These are phyloP conservation scores for Thunnus maccoyii DNA, from an alignment of 2,113 vertebrate genomes.

Conservation along the genomic window DNA sequence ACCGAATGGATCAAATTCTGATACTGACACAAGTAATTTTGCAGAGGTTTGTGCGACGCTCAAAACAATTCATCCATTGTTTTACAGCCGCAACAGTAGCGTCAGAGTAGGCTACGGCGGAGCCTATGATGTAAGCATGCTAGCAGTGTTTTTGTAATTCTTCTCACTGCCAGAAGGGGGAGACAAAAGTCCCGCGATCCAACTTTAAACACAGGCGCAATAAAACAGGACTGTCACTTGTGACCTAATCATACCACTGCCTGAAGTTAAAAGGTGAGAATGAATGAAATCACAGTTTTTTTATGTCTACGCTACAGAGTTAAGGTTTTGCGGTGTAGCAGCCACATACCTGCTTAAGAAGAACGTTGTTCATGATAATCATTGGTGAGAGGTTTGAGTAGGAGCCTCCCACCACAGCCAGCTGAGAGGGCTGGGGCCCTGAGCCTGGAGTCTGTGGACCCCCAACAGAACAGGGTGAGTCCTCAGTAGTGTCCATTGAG, in stretches of 20 bases:
- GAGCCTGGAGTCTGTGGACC: constrained; percentile 65
- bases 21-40: no score
- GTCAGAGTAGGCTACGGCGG: no score
- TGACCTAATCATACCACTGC: neutral
- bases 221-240: neutral
- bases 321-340: neutral
- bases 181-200: no score
- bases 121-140: no score
- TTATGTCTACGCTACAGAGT: neutral
- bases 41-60: no score
- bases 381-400: constrained; percentile 88
- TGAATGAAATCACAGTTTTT: neutral
- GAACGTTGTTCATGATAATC: constrained; percentile 95
- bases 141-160: no score
- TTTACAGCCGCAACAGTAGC: no score
- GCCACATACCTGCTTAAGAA: constrained; percentile 91
- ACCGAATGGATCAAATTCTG: no score
- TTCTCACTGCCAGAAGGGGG: no score
- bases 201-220: neutral
- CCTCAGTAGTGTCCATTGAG: constrained; percentile 87
- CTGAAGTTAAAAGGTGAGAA: neutral
- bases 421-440: constrained; percentile 61
- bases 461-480: constrained; percentile 68
- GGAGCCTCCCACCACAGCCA: constrained; percentile 80
- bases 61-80: no score